Conservation (phyloP, 2,888 invertebrate species). For the Diaperis boleti region DNA sequence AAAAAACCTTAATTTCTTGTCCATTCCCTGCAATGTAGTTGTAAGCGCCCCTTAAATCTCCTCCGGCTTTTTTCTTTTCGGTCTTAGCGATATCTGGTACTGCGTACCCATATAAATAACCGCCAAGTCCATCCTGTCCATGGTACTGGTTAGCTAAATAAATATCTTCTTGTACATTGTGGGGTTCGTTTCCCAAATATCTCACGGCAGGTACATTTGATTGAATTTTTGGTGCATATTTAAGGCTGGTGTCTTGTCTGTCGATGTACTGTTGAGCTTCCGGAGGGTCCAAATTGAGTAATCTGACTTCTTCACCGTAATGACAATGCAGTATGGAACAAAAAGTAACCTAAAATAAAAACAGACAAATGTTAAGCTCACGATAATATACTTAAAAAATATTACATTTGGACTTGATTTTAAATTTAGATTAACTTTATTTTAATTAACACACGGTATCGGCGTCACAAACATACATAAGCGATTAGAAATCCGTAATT, state of each 20-base stretch:
- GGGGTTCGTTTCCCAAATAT: constrained; percentile 67
- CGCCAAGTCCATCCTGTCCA: constrained; percentile 74
- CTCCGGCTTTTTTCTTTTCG: constrained; percentile 78
- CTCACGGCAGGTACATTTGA: constrained; percentile 68
- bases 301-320: constrained; percentile 67
- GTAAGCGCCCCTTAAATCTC: constrained; percentile 79
- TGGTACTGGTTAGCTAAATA: constrained; percentile 80
- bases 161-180: constrained; percentile 78
- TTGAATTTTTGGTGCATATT: constrained; percentile 70
- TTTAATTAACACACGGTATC: background rate
- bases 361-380: constrained; percentile 19
- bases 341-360: constrained; percentile 35
- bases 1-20: constrained; percentile 71
- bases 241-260: constrained; percentile 64
- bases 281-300: constrained; percentile 69
- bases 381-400: constrained; percentile 5
- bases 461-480: background rate
- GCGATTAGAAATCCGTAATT: background rate
- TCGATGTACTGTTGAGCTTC: constrained; percentile 68
- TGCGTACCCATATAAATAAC: constrained; percentile 79
- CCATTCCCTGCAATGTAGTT: constrained; percentile 74
- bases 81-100: constrained; percentile 81
- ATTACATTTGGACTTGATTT: constrained; percentile 3
- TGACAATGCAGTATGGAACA: background rate
- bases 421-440: background rate